A percentile compares a stretch with the other conserved stretches of the same genome.
These are phyloP conservation scores for Tyrannus savana DNA, from an alignment of 2,113 vertebrate genomes.

Conservation along the genomic window DNA sequence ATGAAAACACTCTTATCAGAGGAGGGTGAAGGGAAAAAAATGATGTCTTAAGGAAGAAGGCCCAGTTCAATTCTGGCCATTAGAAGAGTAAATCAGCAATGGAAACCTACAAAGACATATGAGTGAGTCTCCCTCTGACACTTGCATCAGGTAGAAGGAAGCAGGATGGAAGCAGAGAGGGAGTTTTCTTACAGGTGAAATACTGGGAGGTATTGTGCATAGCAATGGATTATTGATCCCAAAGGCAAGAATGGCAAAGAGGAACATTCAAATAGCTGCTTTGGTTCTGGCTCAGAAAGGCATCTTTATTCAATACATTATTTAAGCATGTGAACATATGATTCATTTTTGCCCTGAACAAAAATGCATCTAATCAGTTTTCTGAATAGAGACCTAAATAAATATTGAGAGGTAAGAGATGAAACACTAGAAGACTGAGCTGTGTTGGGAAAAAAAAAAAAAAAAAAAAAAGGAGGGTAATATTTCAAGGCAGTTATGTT, in stretches of 20 bases:
- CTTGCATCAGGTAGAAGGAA: background rate
- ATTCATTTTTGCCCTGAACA: background rate
- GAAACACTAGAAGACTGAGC: background rate
- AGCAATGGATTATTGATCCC: background rate
- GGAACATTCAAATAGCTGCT: background rate
- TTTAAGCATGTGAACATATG: background rate
- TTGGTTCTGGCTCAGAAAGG: background rate
- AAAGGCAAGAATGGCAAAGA: background rate
- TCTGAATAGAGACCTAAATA: background rate
- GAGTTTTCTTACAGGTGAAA: background rate
- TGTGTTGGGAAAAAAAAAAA: background rate
- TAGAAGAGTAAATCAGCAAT: background rate
- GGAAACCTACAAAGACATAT: background rate
- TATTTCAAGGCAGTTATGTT: background rate
- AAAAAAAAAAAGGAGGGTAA: background rate
- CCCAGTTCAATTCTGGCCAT: background rate
- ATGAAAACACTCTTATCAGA: background rate
- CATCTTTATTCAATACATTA: background rate
- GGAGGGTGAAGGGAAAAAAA: background rate
- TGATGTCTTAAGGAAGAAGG: background rate
- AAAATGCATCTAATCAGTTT: background rate
- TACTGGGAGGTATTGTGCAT: background rate
- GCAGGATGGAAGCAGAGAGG: background rate
- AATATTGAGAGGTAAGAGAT: background rate
- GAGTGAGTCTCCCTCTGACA: background rate